Conservation (phyloP, 2,113 vertebrate species). For the Actinemys pallida region DNA sequence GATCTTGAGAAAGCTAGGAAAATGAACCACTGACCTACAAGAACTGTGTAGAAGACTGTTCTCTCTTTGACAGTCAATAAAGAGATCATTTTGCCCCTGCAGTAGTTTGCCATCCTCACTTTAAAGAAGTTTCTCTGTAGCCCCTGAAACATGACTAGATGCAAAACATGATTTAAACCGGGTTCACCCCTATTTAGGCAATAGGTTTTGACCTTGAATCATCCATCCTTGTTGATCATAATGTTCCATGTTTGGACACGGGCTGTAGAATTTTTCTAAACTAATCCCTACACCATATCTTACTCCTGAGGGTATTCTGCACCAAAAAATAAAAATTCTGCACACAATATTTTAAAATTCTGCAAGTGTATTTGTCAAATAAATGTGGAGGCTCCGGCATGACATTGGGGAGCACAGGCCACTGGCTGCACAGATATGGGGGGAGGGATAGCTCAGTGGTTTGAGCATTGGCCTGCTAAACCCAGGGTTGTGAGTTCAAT, state of each 20-base stretch:
- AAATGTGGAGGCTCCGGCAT: no score
- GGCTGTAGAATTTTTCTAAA: background rate
- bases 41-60: background rate
- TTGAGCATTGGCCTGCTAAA: no score
- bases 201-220: background rate
- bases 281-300: background rate
- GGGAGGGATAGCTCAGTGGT: no score
- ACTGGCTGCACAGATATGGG: no score
- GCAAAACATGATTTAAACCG: background rate
- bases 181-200: background rate
- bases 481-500: no score
- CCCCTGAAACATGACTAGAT: background rate
- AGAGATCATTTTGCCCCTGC: background rate
- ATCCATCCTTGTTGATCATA: background rate
- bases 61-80: background rate
- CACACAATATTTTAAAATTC: no score
- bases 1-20: background rate
- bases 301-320: no score
- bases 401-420: no score
- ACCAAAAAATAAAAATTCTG: no score
- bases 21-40: background rate
- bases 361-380: no score
- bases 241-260: background rate
- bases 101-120: background rate
- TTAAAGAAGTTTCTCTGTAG: background rate